Percentiles rank a stretch among this genome's conserved stretches.
These are phyloP conservation scores for Trissolcus brochymenae DNA, from an alignment of 2,888 invertebrate species.

Conservation along the genomic window DNA sequence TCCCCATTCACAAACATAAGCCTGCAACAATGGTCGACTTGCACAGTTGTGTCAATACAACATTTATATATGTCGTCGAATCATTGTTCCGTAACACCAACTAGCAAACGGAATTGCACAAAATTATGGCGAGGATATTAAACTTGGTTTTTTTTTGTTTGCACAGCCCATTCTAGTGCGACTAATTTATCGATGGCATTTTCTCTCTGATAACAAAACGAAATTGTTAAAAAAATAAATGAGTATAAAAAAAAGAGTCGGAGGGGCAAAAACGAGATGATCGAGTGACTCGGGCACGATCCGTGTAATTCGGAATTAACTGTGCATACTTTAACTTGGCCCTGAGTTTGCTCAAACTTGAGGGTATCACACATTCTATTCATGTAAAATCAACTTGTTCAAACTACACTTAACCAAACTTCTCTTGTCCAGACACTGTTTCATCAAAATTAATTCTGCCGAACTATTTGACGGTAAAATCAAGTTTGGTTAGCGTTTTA, in stretches of 20 bases:
- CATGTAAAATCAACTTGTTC: conserved; percentile 46
- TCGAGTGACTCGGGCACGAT: too few relatives aligned
- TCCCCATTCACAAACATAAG: conserved; percentile 45
- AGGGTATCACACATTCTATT: conserved; percentile 46
- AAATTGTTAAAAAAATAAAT: too few relatives aligned
- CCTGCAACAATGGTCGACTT: conserved; percentile 35
- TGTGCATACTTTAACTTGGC: conserved; percentile 23
- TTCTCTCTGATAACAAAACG: too few relatives aligned
- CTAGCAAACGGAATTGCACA: conserved; percentile 3
- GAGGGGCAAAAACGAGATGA: too few relatives aligned
- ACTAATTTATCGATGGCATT: too few relatives aligned
- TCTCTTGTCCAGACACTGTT: conserved; percentile 38
- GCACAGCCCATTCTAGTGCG: too few relatives aligned
- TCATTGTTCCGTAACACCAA: conserved; percentile 9
- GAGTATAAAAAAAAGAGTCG: too few relatives aligned
- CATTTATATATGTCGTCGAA: conserved; percentile 19
- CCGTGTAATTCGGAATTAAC: conserved; percentile 14
- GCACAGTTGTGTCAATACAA: conserved; percentile 41
- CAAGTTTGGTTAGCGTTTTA: conserved; percentile 12
- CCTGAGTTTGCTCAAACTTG: conserved; percentile 35
- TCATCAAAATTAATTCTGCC: conserved; percentile 43
- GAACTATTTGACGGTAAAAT: conserved; percentile 36
- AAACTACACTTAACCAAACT: conserved; percentile 47
- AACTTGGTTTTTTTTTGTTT: too few relatives aligned
- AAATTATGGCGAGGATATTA: too few relatives aligned